A percentile compares a stretch with the other conserved stretches of the same genome.
phyloP scores from a whole-genome alignment of 1,140 invertebrate species.

The Condylostylus longicornis region DNA sequence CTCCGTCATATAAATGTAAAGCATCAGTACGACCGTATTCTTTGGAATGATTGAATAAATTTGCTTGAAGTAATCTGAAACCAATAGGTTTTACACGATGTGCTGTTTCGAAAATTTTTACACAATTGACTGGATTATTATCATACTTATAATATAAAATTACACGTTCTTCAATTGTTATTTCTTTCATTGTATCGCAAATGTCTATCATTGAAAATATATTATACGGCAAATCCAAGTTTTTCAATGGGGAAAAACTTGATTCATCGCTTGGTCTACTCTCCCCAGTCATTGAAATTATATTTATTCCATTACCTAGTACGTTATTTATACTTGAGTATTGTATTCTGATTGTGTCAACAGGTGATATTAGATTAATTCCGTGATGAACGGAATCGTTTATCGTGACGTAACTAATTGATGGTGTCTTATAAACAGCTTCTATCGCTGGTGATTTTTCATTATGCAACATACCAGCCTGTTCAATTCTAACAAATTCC shows the following conservation, averaged over 20 bases:
- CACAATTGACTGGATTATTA: constrained; percentile 88
- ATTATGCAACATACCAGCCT: constrained; percentile 93
- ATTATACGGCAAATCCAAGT: constrained; percentile 79
- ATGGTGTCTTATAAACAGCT: constrained; percentile 70
- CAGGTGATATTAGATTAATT: constrained; percentile 79
- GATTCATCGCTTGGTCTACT: constrained; percentile 74
- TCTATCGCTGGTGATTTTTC: constrained; percentile 88
- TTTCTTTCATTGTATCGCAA: constrained; percentile 85
- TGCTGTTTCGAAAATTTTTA: constrained; percentile 87
- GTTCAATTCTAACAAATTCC: constrained; percentile 72
- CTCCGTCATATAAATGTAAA: constrained; percentile 80
- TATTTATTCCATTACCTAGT: constrained; percentile 76
- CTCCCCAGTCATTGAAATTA: constrained; percentile 82
- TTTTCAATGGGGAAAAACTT: constrained; percentile 68
- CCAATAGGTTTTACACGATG: constrained; percentile 74
- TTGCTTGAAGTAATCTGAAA: constrained; percentile 81
- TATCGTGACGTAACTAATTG: constrained; percentile 68
- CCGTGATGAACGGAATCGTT: constrained; percentile 77
- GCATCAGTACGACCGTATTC: constrained; percentile 67
- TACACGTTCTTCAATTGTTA: constrained; percentile 77
- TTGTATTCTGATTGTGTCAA: constrained; percentile 54
- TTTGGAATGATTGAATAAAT: constrained; percentile 79
- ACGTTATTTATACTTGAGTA: constrained; percentile 64
- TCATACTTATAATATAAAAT: constrained; percentile 96
- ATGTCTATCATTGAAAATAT: constrained; percentile 93